Evolutionary conservation across 2,113 vertebrate genomes (phyloP).

Genomic region (Lophotis ruficrista): DNA sequence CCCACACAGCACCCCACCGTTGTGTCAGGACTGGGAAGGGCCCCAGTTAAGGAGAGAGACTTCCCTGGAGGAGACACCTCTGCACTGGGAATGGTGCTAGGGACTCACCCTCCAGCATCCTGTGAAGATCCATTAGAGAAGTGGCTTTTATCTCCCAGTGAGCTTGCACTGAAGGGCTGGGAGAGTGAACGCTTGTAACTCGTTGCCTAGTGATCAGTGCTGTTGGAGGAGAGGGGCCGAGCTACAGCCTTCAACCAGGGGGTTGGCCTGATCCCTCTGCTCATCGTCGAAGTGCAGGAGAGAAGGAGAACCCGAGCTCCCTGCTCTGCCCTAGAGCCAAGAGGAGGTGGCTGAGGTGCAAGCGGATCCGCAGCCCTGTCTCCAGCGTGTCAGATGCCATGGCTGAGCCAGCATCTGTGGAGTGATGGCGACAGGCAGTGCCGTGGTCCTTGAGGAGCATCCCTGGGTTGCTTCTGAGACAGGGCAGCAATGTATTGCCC

Average conservation of each 20-base stretch:
- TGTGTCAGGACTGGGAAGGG: neutral
- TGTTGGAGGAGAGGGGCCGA: neutral
- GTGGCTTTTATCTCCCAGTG: neutral
- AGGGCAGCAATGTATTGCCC: rapidly evolving
- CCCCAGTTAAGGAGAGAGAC: neutral
- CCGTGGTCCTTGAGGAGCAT: neutral
- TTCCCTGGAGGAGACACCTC: neutral
- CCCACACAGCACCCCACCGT: rapidly evolving
- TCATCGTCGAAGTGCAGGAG: neutral
- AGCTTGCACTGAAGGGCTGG: neutral
- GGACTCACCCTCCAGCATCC: rapidly evolving
- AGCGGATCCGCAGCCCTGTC: rapidly evolving
- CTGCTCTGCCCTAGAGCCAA: neutral
- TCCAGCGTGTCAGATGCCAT: rapidly evolving
- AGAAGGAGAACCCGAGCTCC: neutral
- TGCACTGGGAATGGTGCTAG: neutral
- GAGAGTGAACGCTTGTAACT: rapidly evolving
- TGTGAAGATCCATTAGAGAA: neutral
- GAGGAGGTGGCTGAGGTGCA: rapidly evolving
- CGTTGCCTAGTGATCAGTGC: rapidly evolving
- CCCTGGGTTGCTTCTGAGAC: rapidly evolving
- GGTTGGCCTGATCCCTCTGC: neutral
- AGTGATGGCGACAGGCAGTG: neutral
- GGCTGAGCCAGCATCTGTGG: rapidly evolving
- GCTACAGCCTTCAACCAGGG: neutral